Conservation (phyloP, 2,113 vertebrate species). For the human (Homo sapiens) region DNA sequence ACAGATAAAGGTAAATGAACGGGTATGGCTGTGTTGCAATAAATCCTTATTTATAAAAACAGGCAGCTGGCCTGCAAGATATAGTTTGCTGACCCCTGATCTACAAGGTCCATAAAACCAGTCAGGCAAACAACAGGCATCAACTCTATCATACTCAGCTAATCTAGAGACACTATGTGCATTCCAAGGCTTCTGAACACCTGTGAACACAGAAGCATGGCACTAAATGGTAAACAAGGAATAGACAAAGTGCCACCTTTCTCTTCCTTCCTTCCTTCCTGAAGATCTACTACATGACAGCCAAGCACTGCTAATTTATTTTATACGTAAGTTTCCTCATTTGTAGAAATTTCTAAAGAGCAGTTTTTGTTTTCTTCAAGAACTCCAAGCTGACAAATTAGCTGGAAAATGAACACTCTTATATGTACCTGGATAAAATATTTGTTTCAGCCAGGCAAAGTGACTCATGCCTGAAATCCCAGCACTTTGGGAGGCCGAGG, state of each 20-base stretch:
- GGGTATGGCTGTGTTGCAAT: background rate
- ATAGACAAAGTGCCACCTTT: background rate
- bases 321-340: conserved; percentile 17
- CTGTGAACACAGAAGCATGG: background rate
- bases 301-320: conserved; percentile 16
- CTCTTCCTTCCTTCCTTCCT: background rate
- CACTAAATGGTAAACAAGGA: background rate
- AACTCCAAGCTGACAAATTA: conserved; percentile 14
- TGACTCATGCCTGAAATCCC: too few species aligned
- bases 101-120: conserved; percentile 30
- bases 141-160: background rate
- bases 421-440: conserved; percentile 9
- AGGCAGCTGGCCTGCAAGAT: background rate
- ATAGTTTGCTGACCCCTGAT: background rate
- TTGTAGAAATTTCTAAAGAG: conserved; percentile 19
- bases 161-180: background rate
- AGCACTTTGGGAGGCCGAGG: too few species aligned
- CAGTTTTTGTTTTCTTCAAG: conserved; percentile 27
- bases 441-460: background rate
- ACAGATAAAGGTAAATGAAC: conserved; percentile 26
- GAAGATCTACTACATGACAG: background rate
- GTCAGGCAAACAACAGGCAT: background rate
- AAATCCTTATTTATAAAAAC: conserved; percentile 57
- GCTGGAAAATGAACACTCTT: conserved; percentile 28
- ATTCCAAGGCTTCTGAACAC: background rate